phyloP scores from a whole-genome alignment of 2,888 invertebrate genomes.

The Helobdella robusta region DNA sequence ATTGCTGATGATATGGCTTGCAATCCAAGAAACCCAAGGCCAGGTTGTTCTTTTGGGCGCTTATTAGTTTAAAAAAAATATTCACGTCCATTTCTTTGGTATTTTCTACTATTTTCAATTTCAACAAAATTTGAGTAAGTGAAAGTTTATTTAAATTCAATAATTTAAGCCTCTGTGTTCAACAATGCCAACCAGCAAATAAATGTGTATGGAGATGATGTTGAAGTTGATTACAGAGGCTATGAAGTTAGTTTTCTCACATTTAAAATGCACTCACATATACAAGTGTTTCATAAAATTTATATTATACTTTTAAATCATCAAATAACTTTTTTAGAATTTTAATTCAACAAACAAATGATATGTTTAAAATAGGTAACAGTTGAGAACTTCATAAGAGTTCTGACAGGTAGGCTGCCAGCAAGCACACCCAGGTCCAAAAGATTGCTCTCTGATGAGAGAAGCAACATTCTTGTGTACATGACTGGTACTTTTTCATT shows the following conservation, averaged over 20 bases:
- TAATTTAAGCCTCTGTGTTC: conserved; percentile 83
- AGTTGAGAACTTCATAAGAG: conserved; percentile 92
- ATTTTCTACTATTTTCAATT: too few species aligned
- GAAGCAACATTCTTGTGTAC: conserved; percentile 83
- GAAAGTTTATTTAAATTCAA: too few species aligned
- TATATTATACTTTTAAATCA: too few species aligned
- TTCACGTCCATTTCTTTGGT: too few species aligned
- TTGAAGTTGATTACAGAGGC: conserved; percentile 96
- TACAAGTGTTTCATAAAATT: too few species aligned
- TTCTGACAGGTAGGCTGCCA: conserved; percentile 83
- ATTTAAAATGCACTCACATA: neutral
- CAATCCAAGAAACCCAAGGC: conserved; percentile 90
- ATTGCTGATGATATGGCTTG: conserved; percentile 99
- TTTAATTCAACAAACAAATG: neutral
- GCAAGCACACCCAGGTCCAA: conserved; percentile 89
- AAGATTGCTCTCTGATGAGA: conserved; percentile 80
- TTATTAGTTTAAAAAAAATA: too few species aligned
- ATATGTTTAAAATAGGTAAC: conserved; percentile 77
- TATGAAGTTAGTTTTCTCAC: conserved; percentile 48
- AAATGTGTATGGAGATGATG: conserved; percentile 97
- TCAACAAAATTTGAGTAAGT: too few species aligned
- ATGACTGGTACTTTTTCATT: conserved; percentile 60
- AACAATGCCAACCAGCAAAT: conserved; percentile 96
- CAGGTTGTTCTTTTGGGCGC: conserved; percentile 54
- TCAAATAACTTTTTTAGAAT: neutral